Evolutionary conservation across 2,113 vertebrate species (phyloP), one percentile per base, ranked within the genome.

Genomic region (Poeciliopsis occidentalis): DNA sequence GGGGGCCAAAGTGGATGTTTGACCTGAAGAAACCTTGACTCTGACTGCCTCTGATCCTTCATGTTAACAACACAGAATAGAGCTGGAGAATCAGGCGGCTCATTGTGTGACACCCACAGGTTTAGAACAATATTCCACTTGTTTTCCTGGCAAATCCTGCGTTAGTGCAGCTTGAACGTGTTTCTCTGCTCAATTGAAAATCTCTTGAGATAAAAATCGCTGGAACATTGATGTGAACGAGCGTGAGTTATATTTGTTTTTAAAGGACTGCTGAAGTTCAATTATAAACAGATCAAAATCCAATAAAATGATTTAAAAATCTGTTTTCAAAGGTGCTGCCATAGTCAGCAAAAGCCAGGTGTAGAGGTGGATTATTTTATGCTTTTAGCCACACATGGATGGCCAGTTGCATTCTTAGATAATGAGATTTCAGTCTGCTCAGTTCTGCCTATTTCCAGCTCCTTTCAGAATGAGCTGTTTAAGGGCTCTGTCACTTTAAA

Each of bases 1-100:
- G 65, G 44, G 39, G 64, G 64, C 75, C 68, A 75, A 82, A 54
- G 75, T 79, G 60, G 71, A 83, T 37, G 69, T 69, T 71, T 85
- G 85, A 90, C 89, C 84, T 60, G 60, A 73, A 62, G 77, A 80
- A 81, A 92, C 81, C 84, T 76, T 67, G 34, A 71, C 71, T 80
- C 60, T 63, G 61, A 82, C 29, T 67, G 75, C 27, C 44, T 54
- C 63, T 39, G 64, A 69, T 76, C 41, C 51, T 78, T 62, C 57
- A 30, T 63, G 51, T 60, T 63, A 71, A 64, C 63, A 64, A 44
- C 17, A 76, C 75, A 68, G 76, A 76, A 13, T 12, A 12, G 73
- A 69, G 64, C 54, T 39, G 63, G 54, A 81, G 73, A 85, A 79
- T 80, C 76, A 78, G 26, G 60, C 54, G 12, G 24, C 74, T 75